Evolutionary conservation across 1,140 invertebrate species (phyloP).

Genomic region (Eriosoma lanigerum): DNA sequence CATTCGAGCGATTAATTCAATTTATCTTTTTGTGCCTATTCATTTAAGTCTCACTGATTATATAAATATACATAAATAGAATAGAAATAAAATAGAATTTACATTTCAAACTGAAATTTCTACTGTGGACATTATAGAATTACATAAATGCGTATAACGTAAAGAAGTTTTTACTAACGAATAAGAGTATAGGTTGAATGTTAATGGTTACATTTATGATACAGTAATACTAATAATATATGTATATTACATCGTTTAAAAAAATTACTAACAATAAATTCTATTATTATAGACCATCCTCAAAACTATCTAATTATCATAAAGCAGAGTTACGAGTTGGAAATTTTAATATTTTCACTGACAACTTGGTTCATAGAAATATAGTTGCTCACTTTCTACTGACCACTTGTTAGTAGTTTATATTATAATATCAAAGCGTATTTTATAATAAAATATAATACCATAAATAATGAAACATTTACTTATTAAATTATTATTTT

Average conservation of each 20-base stretch:
- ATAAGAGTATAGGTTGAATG: background rate
- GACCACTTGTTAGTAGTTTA: background rate
- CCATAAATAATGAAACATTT: too few relatives aligned
- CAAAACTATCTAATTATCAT: background rate
- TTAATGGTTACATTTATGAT: background rate
- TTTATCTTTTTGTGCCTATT: background rate
- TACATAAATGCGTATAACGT: too few relatives aligned
- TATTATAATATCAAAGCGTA: too few relatives aligned
- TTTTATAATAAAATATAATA: too few relatives aligned
- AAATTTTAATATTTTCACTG: background rate
- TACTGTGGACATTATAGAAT: too few relatives aligned
- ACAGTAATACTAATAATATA: background rate
- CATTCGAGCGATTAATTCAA: constrained; percentile 26
- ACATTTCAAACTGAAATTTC: background rate
- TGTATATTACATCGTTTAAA: background rate
- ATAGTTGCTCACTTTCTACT: constrained; percentile 7
- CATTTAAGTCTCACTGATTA: background rate
- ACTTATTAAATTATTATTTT: too few relatives aligned
- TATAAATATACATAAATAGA: background rate
- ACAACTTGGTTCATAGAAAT: background rate
- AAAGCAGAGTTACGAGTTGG: background rate
- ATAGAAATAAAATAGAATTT: background rate
- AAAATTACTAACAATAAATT: background rate
- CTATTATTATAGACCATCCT: background rate
- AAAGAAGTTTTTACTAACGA: too few relatives aligned